Conservation (phyloP, 2,113 vertebrate genomes). For the Pavo muticus region DNA sequence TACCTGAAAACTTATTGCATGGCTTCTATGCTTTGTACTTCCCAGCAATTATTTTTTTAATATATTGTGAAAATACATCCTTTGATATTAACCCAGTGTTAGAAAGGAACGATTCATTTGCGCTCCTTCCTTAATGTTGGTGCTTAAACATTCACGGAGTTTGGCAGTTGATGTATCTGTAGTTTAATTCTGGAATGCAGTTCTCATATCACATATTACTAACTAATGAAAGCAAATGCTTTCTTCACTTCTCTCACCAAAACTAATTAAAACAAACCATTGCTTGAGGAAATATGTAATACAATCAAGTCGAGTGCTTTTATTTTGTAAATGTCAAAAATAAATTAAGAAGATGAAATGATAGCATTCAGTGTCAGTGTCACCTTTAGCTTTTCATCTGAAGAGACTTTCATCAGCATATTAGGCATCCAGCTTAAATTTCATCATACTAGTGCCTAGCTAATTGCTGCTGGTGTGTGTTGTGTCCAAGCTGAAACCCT, state of each 20-base stretch:
- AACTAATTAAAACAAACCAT: not conserved
- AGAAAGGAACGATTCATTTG: not conserved
- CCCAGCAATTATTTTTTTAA: not conserved
- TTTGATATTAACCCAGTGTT: not conserved
- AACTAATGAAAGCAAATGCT: constrained; percentile 9
- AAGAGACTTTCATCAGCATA: not conserved
- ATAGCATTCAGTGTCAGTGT: not conserved
- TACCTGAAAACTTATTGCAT: not conserved
- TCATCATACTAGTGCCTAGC: not conserved
- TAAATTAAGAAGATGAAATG: not conserved
- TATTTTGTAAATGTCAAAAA: not conserved
- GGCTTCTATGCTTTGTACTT: not conserved
- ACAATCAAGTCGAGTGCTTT: not conserved
- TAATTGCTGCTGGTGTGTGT: not conserved
- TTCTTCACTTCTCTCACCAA: not conserved
- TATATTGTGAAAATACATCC: not conserved
- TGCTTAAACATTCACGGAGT: not conserved
- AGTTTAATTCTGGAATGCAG: not conserved
- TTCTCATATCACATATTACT: not conserved
- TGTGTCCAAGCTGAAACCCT: not conserved
- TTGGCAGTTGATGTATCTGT: not conserved
- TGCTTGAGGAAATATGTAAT: not conserved
- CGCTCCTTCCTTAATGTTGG: not conserved
- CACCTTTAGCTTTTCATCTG: not conserved
- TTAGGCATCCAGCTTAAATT: constrained; percentile 12